These are phyloP conservation scores for Hemithea aestivaria DNA, from an alignment of 2,888 invertebrate species.

Conservation along the genomic window DNA sequence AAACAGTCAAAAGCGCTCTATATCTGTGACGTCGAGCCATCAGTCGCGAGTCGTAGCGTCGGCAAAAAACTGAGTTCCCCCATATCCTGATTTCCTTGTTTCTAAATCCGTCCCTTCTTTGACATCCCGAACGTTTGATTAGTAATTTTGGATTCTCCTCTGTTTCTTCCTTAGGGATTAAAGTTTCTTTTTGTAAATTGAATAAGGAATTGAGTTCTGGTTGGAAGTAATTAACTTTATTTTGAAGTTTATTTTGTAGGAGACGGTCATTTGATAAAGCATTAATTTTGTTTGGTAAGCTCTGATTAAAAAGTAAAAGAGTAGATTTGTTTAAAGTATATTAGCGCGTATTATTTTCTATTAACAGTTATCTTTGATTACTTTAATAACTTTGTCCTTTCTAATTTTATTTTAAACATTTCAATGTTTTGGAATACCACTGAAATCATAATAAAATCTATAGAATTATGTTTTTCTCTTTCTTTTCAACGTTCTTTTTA, in stretches of 20 bases:
- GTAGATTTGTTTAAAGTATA: no score
- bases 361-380: no score
- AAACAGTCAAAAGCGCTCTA: conserved; percentile 6
- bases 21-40: conserved; percentile 33
- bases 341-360: no score
- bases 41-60: conserved; percentile 43
- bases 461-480: no score
- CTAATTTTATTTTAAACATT: no score
- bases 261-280: not conserved
- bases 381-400: no score
- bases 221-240: conserved; percentile 12
- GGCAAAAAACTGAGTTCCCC: conserved; percentile 57
- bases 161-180: conserved; percentile 17
- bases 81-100: conserved; percentile 68
- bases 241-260: no score
- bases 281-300: not conserved
- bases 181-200: conserved; percentile 20
- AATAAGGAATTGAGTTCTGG: conserved; percentile 19
- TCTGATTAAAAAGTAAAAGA: no score
- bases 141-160: conserved; percentile 38
- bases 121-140: conserved; percentile 54
- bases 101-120: conserved; percentile 62
- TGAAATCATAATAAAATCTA: no score
- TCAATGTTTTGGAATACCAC: no score
- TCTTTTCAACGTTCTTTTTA: no score